phyloP scores from a whole-genome alignment of 2,888 invertebrate species.

The Melitaea athalia region DNA sequence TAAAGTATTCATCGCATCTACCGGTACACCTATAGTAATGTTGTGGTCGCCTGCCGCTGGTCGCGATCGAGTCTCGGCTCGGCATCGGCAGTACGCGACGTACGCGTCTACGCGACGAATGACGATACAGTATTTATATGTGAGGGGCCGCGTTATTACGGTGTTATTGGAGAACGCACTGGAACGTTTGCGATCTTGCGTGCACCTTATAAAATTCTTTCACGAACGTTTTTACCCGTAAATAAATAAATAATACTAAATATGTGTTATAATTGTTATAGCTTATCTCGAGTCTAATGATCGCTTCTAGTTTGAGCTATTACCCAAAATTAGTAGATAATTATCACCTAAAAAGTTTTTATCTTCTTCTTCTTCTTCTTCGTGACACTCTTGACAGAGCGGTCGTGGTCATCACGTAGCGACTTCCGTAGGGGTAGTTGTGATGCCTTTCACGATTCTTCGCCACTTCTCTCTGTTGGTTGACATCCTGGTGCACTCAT shows the following conservation, averaged over 20 bases:
- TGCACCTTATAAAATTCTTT: conserved; percentile 54
- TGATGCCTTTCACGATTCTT: no score
- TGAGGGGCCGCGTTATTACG: conserved; percentile 59
- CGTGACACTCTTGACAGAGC: no score
- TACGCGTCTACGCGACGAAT: no score
- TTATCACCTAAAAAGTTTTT: neutral
- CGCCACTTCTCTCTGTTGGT: no score
- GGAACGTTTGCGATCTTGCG: conserved; percentile 50
- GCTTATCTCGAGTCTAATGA: neutral
- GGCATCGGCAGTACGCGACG: conserved; percentile 32
- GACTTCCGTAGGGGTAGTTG: no score
- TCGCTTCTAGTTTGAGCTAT: neutral
- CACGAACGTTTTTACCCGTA: conserved; percentile 38
- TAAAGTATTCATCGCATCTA: conserved; percentile 52
- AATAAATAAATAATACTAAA: conserved; percentile 30
- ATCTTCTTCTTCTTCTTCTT: no score
- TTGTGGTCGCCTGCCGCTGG: conserved; percentile 45
- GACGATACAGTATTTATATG: conserved; percentile 61
- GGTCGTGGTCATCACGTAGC: no score
- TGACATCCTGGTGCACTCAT: no score
- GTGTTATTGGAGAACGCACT: conserved; percentile 51
- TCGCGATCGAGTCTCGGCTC: conserved; percentile 26
- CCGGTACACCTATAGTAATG: conserved; percentile 50
- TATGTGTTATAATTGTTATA: conserved; percentile 15
- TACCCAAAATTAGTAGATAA: no score